Conservation (phyloP, 2,888 invertebrate species). For the Oxycera nigricornis region DNA sequence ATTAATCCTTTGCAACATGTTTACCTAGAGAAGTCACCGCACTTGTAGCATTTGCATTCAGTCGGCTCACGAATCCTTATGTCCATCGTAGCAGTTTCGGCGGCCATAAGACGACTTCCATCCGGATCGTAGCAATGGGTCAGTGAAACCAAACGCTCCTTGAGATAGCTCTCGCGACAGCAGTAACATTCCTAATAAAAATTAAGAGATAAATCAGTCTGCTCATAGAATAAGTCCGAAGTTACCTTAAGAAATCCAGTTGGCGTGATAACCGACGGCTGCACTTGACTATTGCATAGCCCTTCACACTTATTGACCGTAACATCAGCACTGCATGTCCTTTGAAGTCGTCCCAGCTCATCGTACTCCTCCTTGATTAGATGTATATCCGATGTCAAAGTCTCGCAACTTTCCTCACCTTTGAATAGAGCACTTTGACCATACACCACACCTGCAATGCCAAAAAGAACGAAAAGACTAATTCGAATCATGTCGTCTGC, state of each 20-base stretch:
- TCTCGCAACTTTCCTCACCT: conserved; percentile 83
- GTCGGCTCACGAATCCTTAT: conserved; percentile 85
- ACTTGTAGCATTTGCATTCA: conserved; percentile 90
- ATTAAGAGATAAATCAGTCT: neutral
- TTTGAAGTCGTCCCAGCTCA: conserved; percentile 79
- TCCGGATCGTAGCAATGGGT: conserved; percentile 90
- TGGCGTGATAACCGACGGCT: conserved; percentile 86
- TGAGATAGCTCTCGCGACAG: conserved; percentile 85
- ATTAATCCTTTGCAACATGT: neutral
- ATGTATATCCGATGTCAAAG: conserved; percentile 84
- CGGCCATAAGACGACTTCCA: conserved; percentile 76
- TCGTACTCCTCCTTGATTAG: conserved; percentile 92
- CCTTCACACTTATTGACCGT: conserved; percentile 94
- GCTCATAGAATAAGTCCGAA: neutral
- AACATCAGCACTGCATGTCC: conserved; percentile 90
- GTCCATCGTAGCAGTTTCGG: conserved; percentile 77
- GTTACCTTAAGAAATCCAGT: conserved; percentile 82
- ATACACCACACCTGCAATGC: neutral
- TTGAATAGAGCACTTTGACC: conserved; percentile 50
- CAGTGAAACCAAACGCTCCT: conserved; percentile 79
- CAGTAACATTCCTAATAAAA: conserved; percentile 82
- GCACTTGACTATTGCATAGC: conserved; percentile 88
- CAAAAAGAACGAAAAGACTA: neutral
- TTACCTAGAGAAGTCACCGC: conserved; percentile 83
- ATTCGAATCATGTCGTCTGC: neutral